Evolutionary conservation across 2,113 vertebrate genomes (phyloP).

Genomic region (Circaetus cinerascens): DNA sequence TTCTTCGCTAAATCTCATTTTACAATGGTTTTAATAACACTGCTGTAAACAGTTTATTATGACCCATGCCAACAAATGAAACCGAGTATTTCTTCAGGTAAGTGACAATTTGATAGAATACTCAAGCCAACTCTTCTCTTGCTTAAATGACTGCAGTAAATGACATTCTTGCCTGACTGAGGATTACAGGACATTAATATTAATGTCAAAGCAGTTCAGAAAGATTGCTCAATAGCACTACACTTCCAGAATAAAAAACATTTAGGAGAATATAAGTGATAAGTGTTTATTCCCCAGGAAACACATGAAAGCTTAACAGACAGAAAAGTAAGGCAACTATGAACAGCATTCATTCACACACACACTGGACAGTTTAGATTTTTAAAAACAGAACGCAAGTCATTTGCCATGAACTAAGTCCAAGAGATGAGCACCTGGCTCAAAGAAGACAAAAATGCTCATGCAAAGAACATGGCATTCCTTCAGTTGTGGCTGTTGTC

Average conservation of each 20-base stretch:
- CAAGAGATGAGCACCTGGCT: background rate
- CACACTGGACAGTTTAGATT: background rate
- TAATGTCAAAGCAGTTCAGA: background rate
- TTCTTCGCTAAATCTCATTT: background rate
- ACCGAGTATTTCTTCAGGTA: background rate
- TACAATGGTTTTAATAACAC: background rate
- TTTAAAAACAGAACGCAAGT: background rate
- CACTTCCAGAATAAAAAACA: background rate
- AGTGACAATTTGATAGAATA: background rate
- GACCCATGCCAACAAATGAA: background rate
- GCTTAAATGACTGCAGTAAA: background rate
- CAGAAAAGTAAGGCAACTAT: background rate
- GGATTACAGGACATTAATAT: background rate
- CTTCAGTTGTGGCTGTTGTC: background rate
- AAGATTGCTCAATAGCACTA: background rate
- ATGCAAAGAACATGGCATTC: background rate
- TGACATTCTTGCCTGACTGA: background rate
- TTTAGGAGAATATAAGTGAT: background rate
- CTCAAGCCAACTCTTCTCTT: background rate
- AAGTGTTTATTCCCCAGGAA: background rate
- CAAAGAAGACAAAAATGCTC: background rate
- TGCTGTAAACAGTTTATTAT: background rate
- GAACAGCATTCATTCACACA: background rate
- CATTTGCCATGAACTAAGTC: background rate
- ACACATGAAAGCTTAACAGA: background rate